Evolutionary conservation across 2,888 invertebrate species (phyloP).

Genomic region (Blera fallax): DNA sequence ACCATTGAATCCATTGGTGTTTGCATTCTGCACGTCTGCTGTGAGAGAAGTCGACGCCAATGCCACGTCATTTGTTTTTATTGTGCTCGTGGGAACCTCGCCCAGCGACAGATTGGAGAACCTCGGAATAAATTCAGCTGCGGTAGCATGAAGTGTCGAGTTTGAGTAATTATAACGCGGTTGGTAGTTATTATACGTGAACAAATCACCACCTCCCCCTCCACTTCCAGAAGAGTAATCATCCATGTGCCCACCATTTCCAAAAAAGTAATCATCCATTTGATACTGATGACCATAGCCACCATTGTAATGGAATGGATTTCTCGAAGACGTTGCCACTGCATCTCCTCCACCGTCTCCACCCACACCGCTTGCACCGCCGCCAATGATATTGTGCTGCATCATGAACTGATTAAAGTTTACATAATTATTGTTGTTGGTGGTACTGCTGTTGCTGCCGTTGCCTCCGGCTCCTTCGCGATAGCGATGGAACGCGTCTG

Average conservation of each 20-base stretch:
- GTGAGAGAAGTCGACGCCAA: neutral
- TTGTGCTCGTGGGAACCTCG: conserved; percentile 37
- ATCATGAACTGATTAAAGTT: conserved; percentile 81
- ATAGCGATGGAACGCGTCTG: conserved; percentile 56
- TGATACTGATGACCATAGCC: conserved; percentile 24
- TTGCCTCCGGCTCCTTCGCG: conserved; percentile 40
- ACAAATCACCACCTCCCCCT: neutral
- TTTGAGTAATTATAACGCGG: conserved; percentile 26
- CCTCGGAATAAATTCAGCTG: conserved; percentile 80
- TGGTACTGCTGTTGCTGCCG: conserved; percentile 4
- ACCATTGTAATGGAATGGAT: conserved; percentile 65
- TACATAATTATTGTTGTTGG: conserved; percentile 79
- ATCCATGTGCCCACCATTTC: too few species aligned
- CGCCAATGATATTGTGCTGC: conserved; percentile 78
- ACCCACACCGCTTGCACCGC: neutral
- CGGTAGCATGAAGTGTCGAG: conserved; percentile 79
- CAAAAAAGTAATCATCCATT: conserved; percentile 41
- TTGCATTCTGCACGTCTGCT: conserved; percentile 40
- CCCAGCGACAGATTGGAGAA: conserved; percentile 77
- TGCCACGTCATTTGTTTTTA: neutral
- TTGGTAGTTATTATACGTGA: conserved; percentile 20
- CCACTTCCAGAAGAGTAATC: too few species aligned
- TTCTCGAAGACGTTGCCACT: conserved; percentile 15
- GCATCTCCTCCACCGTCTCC: conserved; percentile 29
- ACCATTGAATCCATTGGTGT: neutral